These are phyloP conservation scores for Chelon labrosus DNA, from an alignment of 2,797 vertebrate species.

Conservation along the genomic window DNA sequence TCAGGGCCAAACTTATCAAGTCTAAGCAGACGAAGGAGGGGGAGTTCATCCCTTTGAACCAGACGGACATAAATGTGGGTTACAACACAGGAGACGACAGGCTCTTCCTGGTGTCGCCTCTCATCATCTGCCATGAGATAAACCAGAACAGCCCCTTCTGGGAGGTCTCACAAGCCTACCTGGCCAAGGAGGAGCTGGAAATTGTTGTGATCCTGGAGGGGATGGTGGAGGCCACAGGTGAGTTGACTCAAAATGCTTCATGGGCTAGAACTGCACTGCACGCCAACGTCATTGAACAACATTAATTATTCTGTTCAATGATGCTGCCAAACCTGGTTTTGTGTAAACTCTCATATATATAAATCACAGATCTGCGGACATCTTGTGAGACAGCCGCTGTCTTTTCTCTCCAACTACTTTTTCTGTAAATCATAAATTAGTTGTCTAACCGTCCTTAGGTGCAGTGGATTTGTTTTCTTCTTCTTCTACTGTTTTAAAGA, in stretches of 20 bases:
- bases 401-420: background rate
- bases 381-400: background rate
- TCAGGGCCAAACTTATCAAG: constrained; percentile 98
- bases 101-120: constrained; percentile 97
- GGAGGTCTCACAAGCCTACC: constrained; percentile 94
- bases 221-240: constrained; percentile 99
- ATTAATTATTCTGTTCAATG: too few species aligned
- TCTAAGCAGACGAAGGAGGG: constrained; percentile 99
- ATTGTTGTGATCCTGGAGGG: constrained; percentile 99
- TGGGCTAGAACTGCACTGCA: too few species aligned
- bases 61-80: constrained; percentile 99
- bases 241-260: constrained; percentile 42
- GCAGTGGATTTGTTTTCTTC: background rate
- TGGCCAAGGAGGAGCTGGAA: constrained; percentile 95
- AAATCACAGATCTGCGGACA: too few species aligned
- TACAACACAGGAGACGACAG: constrained; percentile 98
- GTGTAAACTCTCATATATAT: too few species aligned
- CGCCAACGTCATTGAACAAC: too few species aligned
- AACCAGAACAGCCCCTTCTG: constrained; percentile 99
- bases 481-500: too few species aligned
- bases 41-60: constrained; percentile 99
- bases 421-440: background rate
- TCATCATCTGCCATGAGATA: constrained; percentile 99
- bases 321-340: too few species aligned
- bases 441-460: background rate